These are phyloP conservation scores for Apeltes quadracus DNA, from an alignment of 2,113 vertebrate genomes.

Conservation along the genomic window DNA sequence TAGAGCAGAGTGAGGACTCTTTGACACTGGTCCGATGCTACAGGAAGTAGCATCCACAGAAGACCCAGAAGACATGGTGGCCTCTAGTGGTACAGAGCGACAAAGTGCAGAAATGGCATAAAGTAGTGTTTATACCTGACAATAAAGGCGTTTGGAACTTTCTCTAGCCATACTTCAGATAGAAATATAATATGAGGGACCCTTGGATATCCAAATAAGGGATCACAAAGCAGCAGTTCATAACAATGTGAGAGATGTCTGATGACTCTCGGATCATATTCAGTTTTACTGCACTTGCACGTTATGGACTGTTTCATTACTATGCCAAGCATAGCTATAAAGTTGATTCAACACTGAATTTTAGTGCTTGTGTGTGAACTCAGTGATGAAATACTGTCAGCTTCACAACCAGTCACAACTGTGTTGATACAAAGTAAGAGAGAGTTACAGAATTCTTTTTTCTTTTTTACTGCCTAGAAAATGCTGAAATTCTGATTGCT, in stretches of 20 bases:
- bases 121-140: background rate
- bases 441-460: conserved; percentile 29
- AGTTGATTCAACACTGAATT: background rate
- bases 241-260: background rate
- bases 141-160: background rate
- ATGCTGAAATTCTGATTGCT: conserved; percentile 29
- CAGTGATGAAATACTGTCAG: background rate
- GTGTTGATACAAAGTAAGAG: background rate
- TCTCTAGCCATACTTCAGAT: background rate
- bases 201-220: background rate
- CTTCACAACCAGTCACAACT: background rate
- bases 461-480: conserved; percentile 63
- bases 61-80: background rate
- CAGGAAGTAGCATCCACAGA: conserved; percentile 21
- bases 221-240: background rate
- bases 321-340: background rate
- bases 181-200: background rate
- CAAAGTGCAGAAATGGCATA: background rate
- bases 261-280: background rate
- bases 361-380: background rate
- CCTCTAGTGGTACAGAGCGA: conserved; percentile 1
- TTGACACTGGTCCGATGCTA: background rate
- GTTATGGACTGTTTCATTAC: background rate
- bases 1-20: conserved; percentile 27
- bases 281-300: background rate